Percentiles rank a stretch among this genome's conserved stretches.
Evolutionary conservation across 1,140 invertebrate species (phyloP).

Genomic region (Scaptomyza montana): DNA sequence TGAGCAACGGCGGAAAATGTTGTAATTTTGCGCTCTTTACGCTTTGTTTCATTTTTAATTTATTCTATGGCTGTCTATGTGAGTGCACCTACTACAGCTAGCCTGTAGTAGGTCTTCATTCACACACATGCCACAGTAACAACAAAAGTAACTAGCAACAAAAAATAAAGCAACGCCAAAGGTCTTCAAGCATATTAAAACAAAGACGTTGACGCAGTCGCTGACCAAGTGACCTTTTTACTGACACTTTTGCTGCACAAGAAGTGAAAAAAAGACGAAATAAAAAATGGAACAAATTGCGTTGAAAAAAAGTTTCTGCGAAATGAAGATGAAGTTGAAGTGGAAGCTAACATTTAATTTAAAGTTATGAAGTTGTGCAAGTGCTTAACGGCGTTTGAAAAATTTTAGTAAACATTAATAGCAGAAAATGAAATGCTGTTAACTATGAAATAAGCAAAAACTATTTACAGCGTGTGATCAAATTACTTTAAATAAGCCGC

Average conservation of each 20-base stretch:
- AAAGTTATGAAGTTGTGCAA: slow-evolving; percentile 48
- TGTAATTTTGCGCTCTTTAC: slow-evolving; percentile 80
- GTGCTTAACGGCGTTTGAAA: slow-evolving; percentile 1
- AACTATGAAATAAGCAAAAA: slow-evolving; percentile 26
- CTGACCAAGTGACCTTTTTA: slow-evolving; percentile 80
- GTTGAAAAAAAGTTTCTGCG: slow-evolving; percentile 40
- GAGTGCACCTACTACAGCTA: slow-evolving; percentile 60
- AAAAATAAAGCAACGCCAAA: slow-evolving; percentile 48
- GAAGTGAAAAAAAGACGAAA: slow-evolving; percentile 29
- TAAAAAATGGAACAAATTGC: slow-evolving; percentile 63
- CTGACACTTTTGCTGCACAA: slow-evolving; percentile 71
- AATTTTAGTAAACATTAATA: slow-evolving; percentile 3
- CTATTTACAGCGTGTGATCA: slow-evolving; percentile 34
- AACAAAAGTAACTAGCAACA: slow-evolving; percentile 30
- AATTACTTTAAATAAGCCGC: slow-evolving; percentile 30
- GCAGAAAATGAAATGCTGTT: slow-evolving; percentile 21
- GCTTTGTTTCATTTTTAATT: slow-evolving; percentile 82
- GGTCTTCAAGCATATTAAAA: slow-evolving; percentile 69
- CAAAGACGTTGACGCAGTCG: slow-evolving; percentile 57
- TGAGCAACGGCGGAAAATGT: slow-evolving; percentile 79
- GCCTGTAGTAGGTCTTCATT: slow-evolving; percentile 24
- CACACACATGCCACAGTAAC: slow-evolving; percentile 49
- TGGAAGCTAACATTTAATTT: slow-evolving; percentile 32
- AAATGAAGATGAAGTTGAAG: slow-evolving; percentile 28
- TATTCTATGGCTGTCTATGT: slow-evolving; percentile 69